These are phyloP conservation scores for Cabera pusaria DNA, from an alignment of 2,888 invertebrate genomes.

Conservation along the genomic window DNA sequence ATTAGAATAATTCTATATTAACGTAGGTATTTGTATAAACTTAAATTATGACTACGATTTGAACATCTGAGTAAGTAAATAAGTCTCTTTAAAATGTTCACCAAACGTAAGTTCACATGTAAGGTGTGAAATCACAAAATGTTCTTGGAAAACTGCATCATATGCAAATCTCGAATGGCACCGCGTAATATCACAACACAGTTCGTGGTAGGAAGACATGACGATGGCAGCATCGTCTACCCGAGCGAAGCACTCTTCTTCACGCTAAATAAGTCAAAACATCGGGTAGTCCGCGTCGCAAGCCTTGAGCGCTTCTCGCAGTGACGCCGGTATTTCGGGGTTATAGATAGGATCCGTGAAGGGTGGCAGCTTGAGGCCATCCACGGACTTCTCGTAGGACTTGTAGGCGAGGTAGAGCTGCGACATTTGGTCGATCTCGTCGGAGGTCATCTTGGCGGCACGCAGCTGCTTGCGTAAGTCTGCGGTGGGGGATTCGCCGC, in stretches of 20 bases:
- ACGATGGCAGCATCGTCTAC: neutral
- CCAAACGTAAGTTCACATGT: constrained; percentile 10
- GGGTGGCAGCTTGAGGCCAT: constrained; percentile 64
- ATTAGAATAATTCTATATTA: constrained; percentile 1
- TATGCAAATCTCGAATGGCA: constrained; percentile 48
- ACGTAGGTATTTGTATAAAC: constrained; percentile 3
- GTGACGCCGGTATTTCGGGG: constrained; percentile 61
- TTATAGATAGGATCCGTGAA: constrained; percentile 67
- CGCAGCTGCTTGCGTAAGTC: constrained; percentile 64
- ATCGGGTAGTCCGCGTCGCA: constrained; percentile 54
- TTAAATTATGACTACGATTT: constrained; percentile 30
- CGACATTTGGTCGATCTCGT: constrained; percentile 63
- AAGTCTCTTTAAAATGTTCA: constrained; percentile 33
- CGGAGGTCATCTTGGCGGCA: constrained; percentile 62
- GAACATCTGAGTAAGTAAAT: constrained; percentile 36
- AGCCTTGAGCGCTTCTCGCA: constrained; percentile 58
- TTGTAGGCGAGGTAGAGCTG: constrained; percentile 62
- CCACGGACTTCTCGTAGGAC: constrained; percentile 62
- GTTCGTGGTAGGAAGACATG: constrained; percentile 25
- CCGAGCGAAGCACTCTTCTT: too few relatives aligned
- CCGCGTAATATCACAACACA: constrained; percentile 47
- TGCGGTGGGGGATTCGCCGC: constrained; percentile 58
- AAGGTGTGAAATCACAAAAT: constrained; percentile 3
- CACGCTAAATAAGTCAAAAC: constrained; percentile 40
- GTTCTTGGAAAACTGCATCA: constrained; percentile 8